A percentile compares a stretch with the other conserved stretches of the same genome.
Conservation (phyloP, 2,888 invertebrate genomes). For the Neelides folsomi region DNA sequence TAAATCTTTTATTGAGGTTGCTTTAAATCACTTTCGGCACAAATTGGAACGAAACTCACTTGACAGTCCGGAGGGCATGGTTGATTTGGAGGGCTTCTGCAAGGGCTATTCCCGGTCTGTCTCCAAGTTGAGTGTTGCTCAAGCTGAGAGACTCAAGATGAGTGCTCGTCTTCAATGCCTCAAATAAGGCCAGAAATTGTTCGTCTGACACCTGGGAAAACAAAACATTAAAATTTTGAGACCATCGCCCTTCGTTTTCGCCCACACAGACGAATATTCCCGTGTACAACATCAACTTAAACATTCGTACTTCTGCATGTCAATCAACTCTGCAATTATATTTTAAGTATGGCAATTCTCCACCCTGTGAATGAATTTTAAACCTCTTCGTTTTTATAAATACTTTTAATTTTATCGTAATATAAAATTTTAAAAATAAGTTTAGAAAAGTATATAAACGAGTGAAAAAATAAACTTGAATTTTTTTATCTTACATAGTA, state of each 20-base stretch:
- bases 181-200: slow-evolving; percentile 77
- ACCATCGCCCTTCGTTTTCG: neutral
- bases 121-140: slow-evolving; percentile 85
- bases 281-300: neutral
- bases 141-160: slow-evolving; percentile 80
- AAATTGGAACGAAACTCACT: slow-evolving; percentile 38
- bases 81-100: slow-evolving; percentile 71
- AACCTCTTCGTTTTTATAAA: neutral
- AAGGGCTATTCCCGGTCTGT: slow-evolving; percentile 67
- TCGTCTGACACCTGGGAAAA: slow-evolving; percentile 80
- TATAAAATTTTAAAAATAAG: neutral
- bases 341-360: neutral
- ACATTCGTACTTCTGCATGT: neutral
- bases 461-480: no score
- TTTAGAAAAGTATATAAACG: no score
- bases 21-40: neutral
- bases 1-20: neutral
- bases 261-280: neutral
- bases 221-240: slow-evolving; percentile 5
- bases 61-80: slow-evolving; percentile 65
- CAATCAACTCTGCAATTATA: neutral
- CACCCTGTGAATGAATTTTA: no score
- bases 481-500: no score
- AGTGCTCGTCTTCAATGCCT: slow-evolving; percentile 75
- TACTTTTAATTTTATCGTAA: neutral